Evolutionary conservation across 1,140 invertebrate species (phyloP).

Genomic region (Pseudomyrmex cubaensis): DNA sequence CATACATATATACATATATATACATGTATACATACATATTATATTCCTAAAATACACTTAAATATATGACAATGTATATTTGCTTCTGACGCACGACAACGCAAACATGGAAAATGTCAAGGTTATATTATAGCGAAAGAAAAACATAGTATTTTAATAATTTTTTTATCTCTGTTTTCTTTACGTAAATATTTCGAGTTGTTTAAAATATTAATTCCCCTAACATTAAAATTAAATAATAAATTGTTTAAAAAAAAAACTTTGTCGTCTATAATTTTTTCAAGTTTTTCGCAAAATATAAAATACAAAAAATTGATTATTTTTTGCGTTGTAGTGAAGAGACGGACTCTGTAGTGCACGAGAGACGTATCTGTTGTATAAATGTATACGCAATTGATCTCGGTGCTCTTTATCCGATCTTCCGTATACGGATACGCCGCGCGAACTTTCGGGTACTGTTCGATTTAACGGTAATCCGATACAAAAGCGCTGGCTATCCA

Average conservation of each 20-base stretch:
- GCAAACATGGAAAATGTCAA: slow-evolving; percentile 29
- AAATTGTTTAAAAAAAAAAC: too few relatives aligned
- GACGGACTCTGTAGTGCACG: neutral
- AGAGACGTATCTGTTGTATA: slow-evolving; percentile 22
- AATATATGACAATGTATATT: slow-evolving; percentile 34
- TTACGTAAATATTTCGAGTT: neutral
- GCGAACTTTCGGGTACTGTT: slow-evolving; percentile 33
- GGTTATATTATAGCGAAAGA: neutral
- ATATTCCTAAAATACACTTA: neutral
- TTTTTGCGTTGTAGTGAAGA: neutral
- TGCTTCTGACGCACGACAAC: neutral
- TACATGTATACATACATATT: slow-evolving; percentile 28
- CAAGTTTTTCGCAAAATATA: neutral
- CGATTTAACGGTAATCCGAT: slow-evolving; percentile 45
- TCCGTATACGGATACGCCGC: slow-evolving; percentile 3
- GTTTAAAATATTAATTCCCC: slow-evolving; percentile 3
- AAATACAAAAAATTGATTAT: neutral
- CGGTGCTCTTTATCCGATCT: slow-evolving; percentile 3
- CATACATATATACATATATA: neutral
- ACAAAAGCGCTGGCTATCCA: slow-evolving; percentile 25
- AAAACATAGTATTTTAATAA: slow-evolving; percentile 21
- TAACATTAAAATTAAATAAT: too few relatives aligned
- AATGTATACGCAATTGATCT: slow-evolving; percentile 26
- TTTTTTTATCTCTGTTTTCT: slow-evolving; percentile 3
- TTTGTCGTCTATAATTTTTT: too few relatives aligned